phyloP scores from a whole-genome alignment of 2,888 invertebrate genomes.

The Ferrisia virgata region DNA sequence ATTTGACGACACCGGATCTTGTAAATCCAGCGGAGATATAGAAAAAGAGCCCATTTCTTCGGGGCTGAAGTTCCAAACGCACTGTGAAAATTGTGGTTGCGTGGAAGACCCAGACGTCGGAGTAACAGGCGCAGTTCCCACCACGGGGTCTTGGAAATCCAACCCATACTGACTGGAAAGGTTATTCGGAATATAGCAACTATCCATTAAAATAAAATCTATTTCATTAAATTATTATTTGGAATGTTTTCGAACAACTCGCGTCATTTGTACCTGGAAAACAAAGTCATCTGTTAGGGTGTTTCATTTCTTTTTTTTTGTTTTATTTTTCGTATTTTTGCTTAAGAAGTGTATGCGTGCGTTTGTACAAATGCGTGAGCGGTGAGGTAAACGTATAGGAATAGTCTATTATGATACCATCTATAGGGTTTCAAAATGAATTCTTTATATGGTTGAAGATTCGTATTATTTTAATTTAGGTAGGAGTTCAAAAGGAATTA shows the following conservation, averaged over 20 bases:
- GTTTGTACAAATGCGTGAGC: background rate
- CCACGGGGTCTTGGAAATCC: constrained; percentile 35
- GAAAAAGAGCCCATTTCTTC: constrained; percentile 44
- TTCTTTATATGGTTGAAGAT: too few relatives aligned
- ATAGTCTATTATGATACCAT: too few relatives aligned
- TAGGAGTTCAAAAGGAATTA: too few relatives aligned
- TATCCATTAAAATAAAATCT: constrained; percentile 49
- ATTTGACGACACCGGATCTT: constrained; percentile 37
- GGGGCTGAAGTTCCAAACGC: constrained; percentile 43
- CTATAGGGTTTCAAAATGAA: too few relatives aligned
- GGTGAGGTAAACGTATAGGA: too few relatives aligned
- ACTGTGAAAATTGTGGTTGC: constrained; percentile 43
- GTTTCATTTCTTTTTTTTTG: background rate
- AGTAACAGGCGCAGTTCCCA: constrained; percentile 35
- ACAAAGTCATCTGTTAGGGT: background rate
- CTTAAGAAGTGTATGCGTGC: background rate
- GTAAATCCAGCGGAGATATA: constrained; percentile 39
- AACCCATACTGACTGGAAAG: constrained; percentile 45
- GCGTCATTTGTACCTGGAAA: constrained; percentile 26
- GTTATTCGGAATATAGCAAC: constrained; percentile 51
- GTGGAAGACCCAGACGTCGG: constrained; percentile 35
- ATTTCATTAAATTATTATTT: background rate
- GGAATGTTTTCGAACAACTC: background rate
- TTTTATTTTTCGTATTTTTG: too few relatives aligned
- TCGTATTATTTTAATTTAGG: too few relatives aligned